Base-by-base conservation (phyloP, 2,797 vertebrate species). In the Helarctos malayanus region DNA sequence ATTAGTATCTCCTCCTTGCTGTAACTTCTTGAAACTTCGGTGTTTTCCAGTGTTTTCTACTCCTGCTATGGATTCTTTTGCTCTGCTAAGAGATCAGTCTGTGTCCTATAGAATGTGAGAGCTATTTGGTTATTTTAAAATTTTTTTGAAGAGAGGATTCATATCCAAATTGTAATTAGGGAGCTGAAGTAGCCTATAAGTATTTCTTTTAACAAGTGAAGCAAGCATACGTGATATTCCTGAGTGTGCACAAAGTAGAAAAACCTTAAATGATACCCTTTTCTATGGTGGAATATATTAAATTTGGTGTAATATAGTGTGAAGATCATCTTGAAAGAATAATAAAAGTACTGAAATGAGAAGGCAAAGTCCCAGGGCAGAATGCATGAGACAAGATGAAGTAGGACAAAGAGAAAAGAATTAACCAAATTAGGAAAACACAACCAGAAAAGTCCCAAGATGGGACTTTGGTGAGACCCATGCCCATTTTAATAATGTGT, bases 201-300 rank as follows among this genome's bases (percentile, higher is more conserved):
- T 84, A 92, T 87, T 95, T 38, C 23, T 85, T 92, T 97, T 84
- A 95, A 65, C 59, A 96, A 69, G n/a, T 85, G 73, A 91, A 93
- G 14, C 80, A 92, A 71, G 59, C 45, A 47, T 87, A 12, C 16
- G 71, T 80, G 61, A 94, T 92, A 80, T 59, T 80, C 84, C 1
- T 23, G 23, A 61, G 29, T n/a, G 6, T 78, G 19, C 56, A 19
- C 21, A 80, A 15, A 18, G 63, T 35, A 73, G 25, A 88, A 91
- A 95, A 90, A 73, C 18, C 35, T 78, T 68, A 89, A 86, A 73
- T 76, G 80, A 82, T 32, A 68, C 2, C n/a, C 5, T 78, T 73
- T 73, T 86, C 41, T 89, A 56, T 63, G 79, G 73, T 73, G 21
- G 65, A 41, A 91, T 71, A 75, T 32, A 63, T 81, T 97, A 95